phyloP scores from a whole-genome alignment of 2,113 vertebrate species.

The Tympanuchus pallidicinctus region DNA sequence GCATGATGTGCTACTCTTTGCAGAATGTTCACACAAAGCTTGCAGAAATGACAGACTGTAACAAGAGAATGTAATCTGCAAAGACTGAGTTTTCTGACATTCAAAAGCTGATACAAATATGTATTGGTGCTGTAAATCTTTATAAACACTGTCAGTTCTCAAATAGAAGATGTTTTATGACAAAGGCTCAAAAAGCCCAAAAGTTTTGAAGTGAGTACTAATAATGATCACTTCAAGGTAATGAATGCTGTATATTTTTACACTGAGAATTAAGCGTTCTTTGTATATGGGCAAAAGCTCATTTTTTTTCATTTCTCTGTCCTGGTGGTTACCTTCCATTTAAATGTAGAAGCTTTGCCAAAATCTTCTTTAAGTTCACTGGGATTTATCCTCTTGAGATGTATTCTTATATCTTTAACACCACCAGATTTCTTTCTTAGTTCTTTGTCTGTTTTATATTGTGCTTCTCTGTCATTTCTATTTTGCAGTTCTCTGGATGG shows the following conservation, averaged over 20 bases:
- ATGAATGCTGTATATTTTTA: background rate
- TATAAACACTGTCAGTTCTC: background rate
- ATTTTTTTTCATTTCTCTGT: background rate
- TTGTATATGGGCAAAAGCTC: background rate
- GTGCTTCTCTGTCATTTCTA: background rate
- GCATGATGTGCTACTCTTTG: background rate
- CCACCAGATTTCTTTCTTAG: background rate
- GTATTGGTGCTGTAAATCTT: background rate
- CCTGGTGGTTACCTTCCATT: background rate
- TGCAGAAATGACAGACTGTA: background rate
- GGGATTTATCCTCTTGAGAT: background rate
- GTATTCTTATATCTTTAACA: background rate
- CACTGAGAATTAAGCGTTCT: background rate
- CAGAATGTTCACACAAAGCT: background rate
- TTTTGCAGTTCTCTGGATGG: background rate
- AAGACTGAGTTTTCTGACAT: background rate
- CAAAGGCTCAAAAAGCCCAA: background rate
- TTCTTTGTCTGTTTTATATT: fast-evolving
- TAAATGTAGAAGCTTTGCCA: background rate
- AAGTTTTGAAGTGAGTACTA: background rate
- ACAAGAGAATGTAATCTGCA: background rate
- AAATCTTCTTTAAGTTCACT: background rate
- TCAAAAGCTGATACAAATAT: background rate
- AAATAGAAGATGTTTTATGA: background rate
- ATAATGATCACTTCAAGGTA: background rate